Conservation (phyloP, 2,113 vertebrate genomes). For the Vireo altiloquus region DNA sequence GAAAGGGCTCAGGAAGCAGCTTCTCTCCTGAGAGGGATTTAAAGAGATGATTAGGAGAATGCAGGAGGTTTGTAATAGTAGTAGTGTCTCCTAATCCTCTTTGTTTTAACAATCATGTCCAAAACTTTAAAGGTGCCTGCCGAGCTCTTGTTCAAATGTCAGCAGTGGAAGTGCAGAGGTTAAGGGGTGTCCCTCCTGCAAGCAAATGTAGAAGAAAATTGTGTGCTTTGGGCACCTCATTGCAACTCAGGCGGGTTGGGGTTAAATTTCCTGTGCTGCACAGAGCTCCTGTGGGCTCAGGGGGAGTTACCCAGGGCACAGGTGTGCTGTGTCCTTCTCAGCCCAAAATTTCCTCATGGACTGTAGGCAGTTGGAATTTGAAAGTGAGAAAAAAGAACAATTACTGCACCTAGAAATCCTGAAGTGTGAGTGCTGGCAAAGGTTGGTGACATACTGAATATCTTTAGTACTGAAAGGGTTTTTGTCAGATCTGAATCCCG, state of each 20-base stretch:
- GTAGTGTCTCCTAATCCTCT: background rate
- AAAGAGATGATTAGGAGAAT: background rate
- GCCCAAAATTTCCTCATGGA: background rate
- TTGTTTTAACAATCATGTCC: background rate
- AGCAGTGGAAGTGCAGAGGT: background rate
- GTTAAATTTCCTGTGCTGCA: background rate
- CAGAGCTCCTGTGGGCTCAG: background rate
- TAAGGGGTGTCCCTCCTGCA: background rate
- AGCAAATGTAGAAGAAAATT: background rate
- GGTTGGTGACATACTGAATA: background rate
- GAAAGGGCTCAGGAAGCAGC: conserved; percentile 8
- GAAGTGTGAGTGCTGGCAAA: background rate
- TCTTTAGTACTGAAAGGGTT: background rate
- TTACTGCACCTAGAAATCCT: background rate
- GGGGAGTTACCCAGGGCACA: background rate
- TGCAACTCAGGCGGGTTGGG: background rate
- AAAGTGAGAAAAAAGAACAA: background rate
- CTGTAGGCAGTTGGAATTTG: background rate
- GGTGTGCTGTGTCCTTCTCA: background rate
- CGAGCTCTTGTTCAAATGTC: background rate
- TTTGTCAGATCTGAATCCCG: background rate
- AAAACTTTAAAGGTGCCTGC: background rate
- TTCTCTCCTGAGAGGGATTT: background rate
- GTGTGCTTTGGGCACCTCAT: background rate
- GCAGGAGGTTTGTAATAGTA: background rate